Percentiles rank a stretch among this genome's conserved stretches.
phyloP scores from a whole-genome alignment of 2,888 invertebrate genomes.

The Altica lythri region DNA sequence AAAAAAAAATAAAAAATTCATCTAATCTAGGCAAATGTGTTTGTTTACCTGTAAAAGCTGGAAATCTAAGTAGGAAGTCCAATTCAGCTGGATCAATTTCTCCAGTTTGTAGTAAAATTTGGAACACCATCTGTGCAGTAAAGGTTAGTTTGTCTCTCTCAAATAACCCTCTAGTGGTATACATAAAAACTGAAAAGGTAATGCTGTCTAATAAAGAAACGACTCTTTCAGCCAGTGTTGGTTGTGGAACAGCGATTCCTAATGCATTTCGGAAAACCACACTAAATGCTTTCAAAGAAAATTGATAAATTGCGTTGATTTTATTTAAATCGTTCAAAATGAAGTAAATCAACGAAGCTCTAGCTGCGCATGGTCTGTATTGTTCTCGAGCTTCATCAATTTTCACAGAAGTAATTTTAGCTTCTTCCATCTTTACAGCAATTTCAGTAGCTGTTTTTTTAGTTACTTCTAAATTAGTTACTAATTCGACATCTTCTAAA shows the following conservation, averaged over 20 bases:
- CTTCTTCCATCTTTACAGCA: slow-evolving; percentile 83
- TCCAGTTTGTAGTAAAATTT: slow-evolving; percentile 66
- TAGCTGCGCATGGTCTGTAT: slow-evolving; percentile 81
- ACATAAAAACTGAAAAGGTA: slow-evolving; percentile 83
- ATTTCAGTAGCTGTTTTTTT: slow-evolving; percentile 92
- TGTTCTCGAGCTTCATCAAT: slow-evolving; percentile 91
- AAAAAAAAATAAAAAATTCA: too few species aligned
- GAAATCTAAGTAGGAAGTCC: slow-evolving; percentile 86
- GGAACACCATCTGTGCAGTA: slow-evolving; percentile 77
- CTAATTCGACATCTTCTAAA: slow-evolving; percentile 85
- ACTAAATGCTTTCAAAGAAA: slow-evolving; percentile 92
- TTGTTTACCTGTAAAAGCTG: slow-evolving; percentile 76
- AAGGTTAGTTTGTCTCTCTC: slow-evolving; percentile 92
- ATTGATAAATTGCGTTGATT: slow-evolving; percentile 95
- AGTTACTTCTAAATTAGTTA: slow-evolving; percentile 90
- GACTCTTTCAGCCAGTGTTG: slow-evolving; percentile 75
- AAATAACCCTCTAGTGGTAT: slow-evolving; percentile 88
- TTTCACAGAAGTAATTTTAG: slow-evolving; percentile 81
- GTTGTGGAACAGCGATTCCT: slow-evolving; percentile 67
- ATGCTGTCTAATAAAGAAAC: slow-evolving; percentile 82
- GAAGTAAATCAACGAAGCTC: slow-evolving; percentile 91
- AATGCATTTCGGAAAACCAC: slow-evolving; percentile 90
- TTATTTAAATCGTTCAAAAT: slow-evolving; percentile 89
- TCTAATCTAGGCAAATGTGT: too few species aligned
- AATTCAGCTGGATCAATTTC: slow-evolving; percentile 78